Conservation (phyloP, 2,113 vertebrate genomes). For the Gasterosteus nipponicus region DNA sequence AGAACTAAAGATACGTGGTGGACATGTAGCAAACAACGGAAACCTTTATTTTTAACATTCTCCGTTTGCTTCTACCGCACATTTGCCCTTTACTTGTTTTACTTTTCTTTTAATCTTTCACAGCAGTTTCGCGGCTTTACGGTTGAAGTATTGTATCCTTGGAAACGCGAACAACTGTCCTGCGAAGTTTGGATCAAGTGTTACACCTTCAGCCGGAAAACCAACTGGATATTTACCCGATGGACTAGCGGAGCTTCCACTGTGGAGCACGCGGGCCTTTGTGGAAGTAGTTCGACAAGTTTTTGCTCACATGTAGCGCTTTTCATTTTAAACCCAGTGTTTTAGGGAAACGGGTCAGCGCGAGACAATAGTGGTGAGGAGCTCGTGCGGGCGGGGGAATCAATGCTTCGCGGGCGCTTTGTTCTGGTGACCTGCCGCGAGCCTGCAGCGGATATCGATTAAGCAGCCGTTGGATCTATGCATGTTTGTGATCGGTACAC, state of each 20-base stretch:
- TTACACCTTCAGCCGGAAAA: slow-evolving; percentile 23
- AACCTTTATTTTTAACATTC: background rate
- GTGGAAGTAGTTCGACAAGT: background rate
- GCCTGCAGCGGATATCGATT: slow-evolving; percentile 37
- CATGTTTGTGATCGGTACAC: background rate
- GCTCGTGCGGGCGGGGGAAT: slow-evolving; percentile 35
- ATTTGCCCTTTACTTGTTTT: background rate
- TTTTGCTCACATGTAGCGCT: background rate
- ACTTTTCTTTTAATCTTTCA: background rate
- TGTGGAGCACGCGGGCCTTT: accelerated
- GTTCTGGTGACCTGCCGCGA: slow-evolving; percentile 57
- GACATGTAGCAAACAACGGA: slow-evolving; percentile 22
- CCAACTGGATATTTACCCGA: background rate
- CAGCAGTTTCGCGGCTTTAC: slow-evolving; percentile 49
- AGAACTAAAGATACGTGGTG: background rate
- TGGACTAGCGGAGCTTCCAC: background rate
- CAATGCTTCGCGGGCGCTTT: slow-evolving; percentile 70
- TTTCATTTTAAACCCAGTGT: background rate
- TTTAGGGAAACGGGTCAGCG: slow-evolving; percentile 34
- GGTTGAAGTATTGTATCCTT: slow-evolving; percentile 61
- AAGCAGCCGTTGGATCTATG: slow-evolving; percentile 42
- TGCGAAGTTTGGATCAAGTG: slow-evolving; percentile 72
- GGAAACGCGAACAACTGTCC: slow-evolving; percentile 70
- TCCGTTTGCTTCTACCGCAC: accelerated
- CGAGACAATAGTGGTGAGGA: slow-evolving; percentile 68